These are phyloP conservation scores for Hyperoplus lanceolatus DNA, from an alignment of 2,797 vertebrate genomes.

Conservation along the genomic window DNA sequence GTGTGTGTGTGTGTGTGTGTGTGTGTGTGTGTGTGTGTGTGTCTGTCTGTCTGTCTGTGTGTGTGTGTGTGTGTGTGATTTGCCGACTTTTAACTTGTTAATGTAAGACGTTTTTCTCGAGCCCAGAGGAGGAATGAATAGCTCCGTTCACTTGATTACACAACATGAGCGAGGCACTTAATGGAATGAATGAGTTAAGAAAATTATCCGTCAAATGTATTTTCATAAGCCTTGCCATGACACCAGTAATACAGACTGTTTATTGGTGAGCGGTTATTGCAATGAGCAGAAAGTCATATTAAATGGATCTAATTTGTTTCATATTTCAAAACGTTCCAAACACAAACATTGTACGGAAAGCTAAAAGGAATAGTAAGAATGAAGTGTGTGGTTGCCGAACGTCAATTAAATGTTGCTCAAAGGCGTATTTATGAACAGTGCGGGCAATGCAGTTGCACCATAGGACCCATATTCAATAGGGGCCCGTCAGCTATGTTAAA, in stretches of 20 bases:
- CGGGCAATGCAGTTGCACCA: no score
- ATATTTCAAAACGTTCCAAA: neutral
- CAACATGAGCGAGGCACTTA: constrained; percentile 10
- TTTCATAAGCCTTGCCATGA: constrained; percentile 49
- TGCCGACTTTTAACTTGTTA: constrained; percentile 67
- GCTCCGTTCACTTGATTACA: constrained; percentile 72
- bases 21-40: no score
- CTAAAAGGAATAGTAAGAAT: neutral
- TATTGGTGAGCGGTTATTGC: constrained; percentile 22
- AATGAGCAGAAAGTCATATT: constrained; percentile 8
- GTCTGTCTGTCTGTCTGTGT: no score
- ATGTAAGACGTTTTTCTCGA: constrained; percentile 57
- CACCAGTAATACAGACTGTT: constrained; percentile 11
- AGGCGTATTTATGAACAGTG: no score
- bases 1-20: no score
- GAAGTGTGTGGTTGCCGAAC: constrained; percentile 5
- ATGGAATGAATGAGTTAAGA: constrained; percentile 65
- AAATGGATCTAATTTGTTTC: neutral
- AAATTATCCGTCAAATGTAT: constrained; percentile 38
- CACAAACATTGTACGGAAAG: neutral
- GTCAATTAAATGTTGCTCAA: constrained; percentile 1
- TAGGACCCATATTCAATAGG: no score
- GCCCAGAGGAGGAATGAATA: constrained; percentile 42
- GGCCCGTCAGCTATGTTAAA: no score
- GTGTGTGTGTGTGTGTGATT: constrained; percentile 53